Evolutionary conservation across 2,797 vertebrate species (phyloP), one percentile per base, ranked within the genome.

Genomic region (Ammospiza maritima): DNA sequence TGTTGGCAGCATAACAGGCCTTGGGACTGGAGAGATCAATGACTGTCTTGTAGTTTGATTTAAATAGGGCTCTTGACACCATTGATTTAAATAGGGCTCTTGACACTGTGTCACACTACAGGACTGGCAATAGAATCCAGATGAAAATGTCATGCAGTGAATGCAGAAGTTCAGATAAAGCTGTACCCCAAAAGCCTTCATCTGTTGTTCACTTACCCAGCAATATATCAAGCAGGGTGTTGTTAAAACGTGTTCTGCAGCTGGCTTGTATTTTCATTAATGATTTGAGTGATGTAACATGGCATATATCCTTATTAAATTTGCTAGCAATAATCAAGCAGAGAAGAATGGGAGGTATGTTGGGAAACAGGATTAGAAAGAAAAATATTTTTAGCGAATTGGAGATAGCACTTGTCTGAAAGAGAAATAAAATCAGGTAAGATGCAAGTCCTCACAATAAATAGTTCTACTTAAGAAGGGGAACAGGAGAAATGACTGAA

Each of bases 261-360:
- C 62, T 94, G 82, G 57, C 50, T 81, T 13, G 13, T 84, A 51
- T 93, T 96, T 88, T 84, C 73, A 73, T 91, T 93, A 89, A 88
- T 85, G 56, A 71, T 89, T 89, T 80, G 60, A 83, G 22, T 76
- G 78, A 96, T 86, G 72, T 69, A 45, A 72, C 78, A 36, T 47
- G 62, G 61, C 58, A 32, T 88, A 88, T 94, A 94, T 88, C 82
- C 93, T 95, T 94, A 96, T 93, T 95, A 65, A 86, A 93, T 96
- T 95, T 96, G 21, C 51, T 84, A 72, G 73, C 61, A 86, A 23
- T 88, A 88, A 77, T 85, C 72, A 88, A 91, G 78, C 71, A 89
- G 79, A 93, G 87, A 96, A 81, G 83, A 95, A 96, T 86, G 73
- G 85, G 29, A 93, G 61, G 45, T 83, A 81, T 77, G 58, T 48